Evolutionary conservation across 2,888 invertebrate genomes (phyloP), one percentile per base, ranked within the genome.

Genomic region (Bruchidius siliquastri): DNA sequence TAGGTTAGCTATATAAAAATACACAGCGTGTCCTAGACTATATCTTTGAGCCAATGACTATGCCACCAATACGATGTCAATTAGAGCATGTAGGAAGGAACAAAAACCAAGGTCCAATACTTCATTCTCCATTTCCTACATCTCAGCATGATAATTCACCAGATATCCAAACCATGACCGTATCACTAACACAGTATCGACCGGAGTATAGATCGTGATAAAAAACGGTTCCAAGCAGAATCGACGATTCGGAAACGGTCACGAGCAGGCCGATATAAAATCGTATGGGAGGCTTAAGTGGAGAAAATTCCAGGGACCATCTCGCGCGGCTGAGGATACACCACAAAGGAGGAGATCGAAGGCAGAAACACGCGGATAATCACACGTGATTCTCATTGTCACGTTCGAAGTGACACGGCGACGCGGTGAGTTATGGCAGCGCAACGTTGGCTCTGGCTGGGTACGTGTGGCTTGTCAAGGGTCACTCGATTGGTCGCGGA

Each of bases 381-480:
- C 82, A 81, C 82, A 81, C 83, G 83, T 83, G 84, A 82, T 82
- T 79, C 81, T 80, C 82, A 81, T 83, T 84, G 84, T 84, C 85
- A 84, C 85, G 84, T 84, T 80, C 84, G 81, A 81, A 83, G 82
- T 84, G 84, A 84, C 84, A 84, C 81, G 83, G 82, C 81, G 81
- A 1, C 49, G 82, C 81, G 81, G 81, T 80, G 82, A 84, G 84
- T 84, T 83, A 83, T 80, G 80, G 82, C 81, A 81, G 82, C 81
- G 49, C 49, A 1, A 13, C 26, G 49, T 49, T 49, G 49, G 49
- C 80, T 79, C 80, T 81, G 81, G 80, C 81, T 79, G 79, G 78
- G 79, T 84, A 84, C 85, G 85, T 84, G 84, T 80, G 82, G 80
- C 84, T 85, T 84, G 84, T 84, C 84, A 84, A 81, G 83, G 85